Percentiles rank a stretch among this genome's conserved stretches.
Conservation (phyloP, 2,113 vertebrate species). For the Azemiops feae region DNA sequence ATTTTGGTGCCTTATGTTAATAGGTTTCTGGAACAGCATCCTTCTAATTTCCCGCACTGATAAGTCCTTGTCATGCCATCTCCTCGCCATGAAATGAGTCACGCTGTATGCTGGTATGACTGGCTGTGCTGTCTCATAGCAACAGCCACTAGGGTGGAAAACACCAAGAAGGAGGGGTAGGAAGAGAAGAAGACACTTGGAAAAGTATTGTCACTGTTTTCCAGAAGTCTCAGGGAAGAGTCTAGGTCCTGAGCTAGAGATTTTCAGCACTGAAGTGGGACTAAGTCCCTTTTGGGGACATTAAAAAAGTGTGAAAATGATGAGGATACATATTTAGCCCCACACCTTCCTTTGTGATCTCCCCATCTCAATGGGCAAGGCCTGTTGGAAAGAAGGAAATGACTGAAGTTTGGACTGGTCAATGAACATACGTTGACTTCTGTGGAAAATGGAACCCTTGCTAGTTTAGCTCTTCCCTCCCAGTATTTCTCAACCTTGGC, state of each 20-base stretch:
- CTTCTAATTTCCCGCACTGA: conserved; percentile 58
- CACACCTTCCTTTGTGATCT: neutral
- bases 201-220: neutral
- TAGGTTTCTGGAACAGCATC: conserved; percentile 38
- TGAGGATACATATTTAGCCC: neutral
- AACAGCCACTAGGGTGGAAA: conserved; percentile 17
- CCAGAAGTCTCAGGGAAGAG: neutral
- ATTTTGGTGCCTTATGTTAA: conserved; percentile 50
- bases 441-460: neutral
- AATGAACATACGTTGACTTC: neutral
- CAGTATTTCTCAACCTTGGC: neutral
- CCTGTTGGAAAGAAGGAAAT: neutral
- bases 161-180: neutral
- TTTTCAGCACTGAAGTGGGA: neutral
- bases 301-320: neutral
- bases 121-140: neutral
- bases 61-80: conserved; percentile 56
- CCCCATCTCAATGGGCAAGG: neutral
- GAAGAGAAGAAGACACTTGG: conserved; percentile 2
- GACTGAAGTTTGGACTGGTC: neutral
- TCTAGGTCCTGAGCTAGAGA: neutral
- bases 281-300: neutral
- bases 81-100: conserved; percentile 60
- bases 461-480: neutral
- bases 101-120: conserved; percentile 35